A percentile compares a stretch with the other conserved stretches of the same genome.
phyloP scores from a whole-genome alignment of 2,113 vertebrate genomes.

The Micronisus gabar region DNA sequence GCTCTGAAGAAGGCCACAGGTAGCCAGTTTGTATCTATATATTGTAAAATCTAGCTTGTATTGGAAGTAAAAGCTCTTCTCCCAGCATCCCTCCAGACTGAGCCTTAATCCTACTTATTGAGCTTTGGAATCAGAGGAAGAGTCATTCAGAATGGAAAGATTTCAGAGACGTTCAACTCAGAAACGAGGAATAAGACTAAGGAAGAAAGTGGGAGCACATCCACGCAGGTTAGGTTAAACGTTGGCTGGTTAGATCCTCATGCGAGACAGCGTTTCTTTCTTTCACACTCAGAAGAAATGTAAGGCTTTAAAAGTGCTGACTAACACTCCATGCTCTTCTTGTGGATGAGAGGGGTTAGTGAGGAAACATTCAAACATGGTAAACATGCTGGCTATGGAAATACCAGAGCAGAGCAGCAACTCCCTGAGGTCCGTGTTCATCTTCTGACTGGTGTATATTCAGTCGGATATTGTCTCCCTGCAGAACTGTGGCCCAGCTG shows the following conservation, averaged over 20 bases:
- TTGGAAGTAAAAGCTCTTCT: not conserved
- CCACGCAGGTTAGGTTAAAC: not conserved
- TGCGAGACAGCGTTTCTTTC: rapidly evolving
- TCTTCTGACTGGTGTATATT: not conserved
- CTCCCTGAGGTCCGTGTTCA: not conserved
- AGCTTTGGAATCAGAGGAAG: not conserved
- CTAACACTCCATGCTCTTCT: not conserved
- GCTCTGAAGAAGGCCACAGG: not conserved
- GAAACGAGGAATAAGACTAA: not conserved
- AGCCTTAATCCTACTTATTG: not conserved
- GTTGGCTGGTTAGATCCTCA: not conserved
- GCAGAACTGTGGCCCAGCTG: not conserved
- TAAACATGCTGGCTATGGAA: not conserved
- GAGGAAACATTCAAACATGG: not conserved
- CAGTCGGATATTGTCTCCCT: not conserved
- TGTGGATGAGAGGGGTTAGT: not conserved
- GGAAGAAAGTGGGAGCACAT: not conserved
- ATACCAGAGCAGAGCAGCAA: not conserved
- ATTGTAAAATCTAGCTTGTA: not conserved
- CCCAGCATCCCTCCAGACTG: not conserved
- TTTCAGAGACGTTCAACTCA: not conserved
- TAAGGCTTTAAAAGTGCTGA: not conserved
- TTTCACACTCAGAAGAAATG: not conserved
- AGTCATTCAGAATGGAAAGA: not conserved
- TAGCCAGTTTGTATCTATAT: not conserved